These are phyloP conservation scores for Homarus americanus DNA, from an alignment of 1,140 invertebrate genomes.

Conservation along the genomic window DNA sequence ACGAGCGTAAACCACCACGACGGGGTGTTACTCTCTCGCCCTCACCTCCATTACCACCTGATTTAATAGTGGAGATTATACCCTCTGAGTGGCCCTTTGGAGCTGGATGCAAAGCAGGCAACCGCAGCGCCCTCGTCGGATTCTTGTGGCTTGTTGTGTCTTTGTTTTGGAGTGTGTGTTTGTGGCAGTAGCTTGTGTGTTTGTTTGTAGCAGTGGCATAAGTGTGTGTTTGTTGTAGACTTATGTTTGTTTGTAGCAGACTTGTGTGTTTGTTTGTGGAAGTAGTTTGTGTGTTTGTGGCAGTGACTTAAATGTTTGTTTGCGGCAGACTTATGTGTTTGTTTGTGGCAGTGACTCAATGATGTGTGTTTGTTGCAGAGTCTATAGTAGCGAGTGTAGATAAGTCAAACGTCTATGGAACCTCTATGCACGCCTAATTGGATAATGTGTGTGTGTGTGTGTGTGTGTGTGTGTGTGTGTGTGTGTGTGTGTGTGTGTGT, in stretches of 20 bases:
- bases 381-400: too few relatives aligned
- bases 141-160: not conserved
- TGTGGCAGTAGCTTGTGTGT: not conserved
- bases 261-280: too few relatives aligned
- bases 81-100: constrained; percentile 14
- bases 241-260: not conserved
- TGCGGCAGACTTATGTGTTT: not conserved
- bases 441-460: too few relatives aligned
- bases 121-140: not conserved
- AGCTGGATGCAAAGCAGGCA: constrained; percentile 23
- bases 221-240: not conserved
- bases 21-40: constrained; percentile 25
- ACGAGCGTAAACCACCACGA: constrained; percentile 4
- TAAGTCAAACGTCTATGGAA: too few relatives aligned
- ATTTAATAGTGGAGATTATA: constrained; percentile 36
- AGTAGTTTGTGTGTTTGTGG: too few relatives aligned
- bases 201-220: not conserved
- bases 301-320: not conserved
- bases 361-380: too few relatives aligned
- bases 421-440: too few relatives aligned
- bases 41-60: constrained; percentile 22
- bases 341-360: not conserved
- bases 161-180: not conserved
- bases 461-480: too few relatives aligned
- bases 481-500: not conserved